These are phyloP conservation scores for Hydropsyche tenuis DNA, from an alignment of 1,140 invertebrate species.

Conservation along the genomic window DNA sequence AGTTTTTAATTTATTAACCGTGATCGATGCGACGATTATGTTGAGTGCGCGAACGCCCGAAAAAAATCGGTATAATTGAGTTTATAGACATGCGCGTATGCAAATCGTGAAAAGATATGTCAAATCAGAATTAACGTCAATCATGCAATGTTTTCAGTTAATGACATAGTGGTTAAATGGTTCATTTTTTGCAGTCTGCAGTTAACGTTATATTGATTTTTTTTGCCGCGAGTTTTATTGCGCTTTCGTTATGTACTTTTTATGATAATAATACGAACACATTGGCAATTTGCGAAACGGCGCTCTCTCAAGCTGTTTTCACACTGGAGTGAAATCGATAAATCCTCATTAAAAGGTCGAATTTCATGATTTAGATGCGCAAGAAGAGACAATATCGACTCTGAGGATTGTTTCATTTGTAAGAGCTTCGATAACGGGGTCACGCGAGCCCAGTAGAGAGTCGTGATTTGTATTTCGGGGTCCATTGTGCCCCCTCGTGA, in stretches of 20 bases:
- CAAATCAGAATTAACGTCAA: too few species aligned
- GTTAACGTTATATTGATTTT: neutral
- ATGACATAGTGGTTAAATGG: too few species aligned
- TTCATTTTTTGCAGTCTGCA: too few species aligned
- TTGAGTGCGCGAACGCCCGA: neutral
- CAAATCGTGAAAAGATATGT: too few species aligned
- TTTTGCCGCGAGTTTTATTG: too few species aligned
- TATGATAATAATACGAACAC: neutral
- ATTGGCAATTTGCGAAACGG: neutral
- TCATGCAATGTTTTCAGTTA: too few species aligned
- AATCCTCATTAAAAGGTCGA: neutral
- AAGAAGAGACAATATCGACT: constrained; percentile 17
- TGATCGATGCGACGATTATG: constrained; percentile 3
- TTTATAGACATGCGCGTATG: too few species aligned
- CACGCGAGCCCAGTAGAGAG: constrained; percentile 37
- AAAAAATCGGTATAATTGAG: neutral
- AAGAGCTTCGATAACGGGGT: constrained; percentile 36
- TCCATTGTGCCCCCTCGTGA: constrained; percentile 39
- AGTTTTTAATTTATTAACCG: constrained; percentile 4
- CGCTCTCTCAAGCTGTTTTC: neutral
- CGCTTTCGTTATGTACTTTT: too few species aligned
- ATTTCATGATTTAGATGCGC: neutral
- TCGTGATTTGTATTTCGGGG: constrained; percentile 45
- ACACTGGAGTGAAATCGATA: neutral
- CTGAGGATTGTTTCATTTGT: constrained; percentile 38